A percentile compares a stretch with the other conserved stretches of the same genome.
phyloP scores from a whole-genome alignment of 2,888 invertebrate genomes.

The Ornithoptera alexandrae region DNA sequence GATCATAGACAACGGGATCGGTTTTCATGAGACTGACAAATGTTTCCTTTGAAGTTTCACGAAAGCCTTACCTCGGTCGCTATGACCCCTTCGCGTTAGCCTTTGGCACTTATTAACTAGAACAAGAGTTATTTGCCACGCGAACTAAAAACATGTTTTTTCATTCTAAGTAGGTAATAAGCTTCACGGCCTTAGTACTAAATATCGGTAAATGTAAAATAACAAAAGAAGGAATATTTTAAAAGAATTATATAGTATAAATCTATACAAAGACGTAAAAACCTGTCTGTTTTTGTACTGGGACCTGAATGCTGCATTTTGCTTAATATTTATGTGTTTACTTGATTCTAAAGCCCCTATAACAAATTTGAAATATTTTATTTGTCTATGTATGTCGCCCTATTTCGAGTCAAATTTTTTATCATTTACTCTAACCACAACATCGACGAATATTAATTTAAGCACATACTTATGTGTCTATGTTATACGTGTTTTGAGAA shows the following conservation, averaged over 20 bases:
- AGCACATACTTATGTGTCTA: no score
- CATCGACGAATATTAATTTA: no score
- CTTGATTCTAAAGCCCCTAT: no score
- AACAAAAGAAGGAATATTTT: background rate
- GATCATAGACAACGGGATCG: background rate
- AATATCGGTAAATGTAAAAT: background rate
- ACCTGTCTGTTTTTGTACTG: background rate
- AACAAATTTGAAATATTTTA: no score
- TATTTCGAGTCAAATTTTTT: no score
- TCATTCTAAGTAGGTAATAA: background rate
- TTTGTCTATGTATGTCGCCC: no score
- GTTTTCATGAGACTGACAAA: background rate
- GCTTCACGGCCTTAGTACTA: background rate
- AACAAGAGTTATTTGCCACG: background rate
- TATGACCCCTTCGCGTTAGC: background rate
- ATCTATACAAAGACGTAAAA: background rate
- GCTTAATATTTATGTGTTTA: no score
- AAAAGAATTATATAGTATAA: background rate
- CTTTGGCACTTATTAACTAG: background rate
- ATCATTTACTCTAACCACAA: no score
- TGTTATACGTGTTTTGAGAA: no score
- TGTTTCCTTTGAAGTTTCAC: constrained; percentile 1
- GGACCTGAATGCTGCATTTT: no score
- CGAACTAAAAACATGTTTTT: background rate
- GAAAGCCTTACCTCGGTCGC: background rate